Conservation (phyloP, 2,113 vertebrate species). For the Heptranchias perlo region DNA sequence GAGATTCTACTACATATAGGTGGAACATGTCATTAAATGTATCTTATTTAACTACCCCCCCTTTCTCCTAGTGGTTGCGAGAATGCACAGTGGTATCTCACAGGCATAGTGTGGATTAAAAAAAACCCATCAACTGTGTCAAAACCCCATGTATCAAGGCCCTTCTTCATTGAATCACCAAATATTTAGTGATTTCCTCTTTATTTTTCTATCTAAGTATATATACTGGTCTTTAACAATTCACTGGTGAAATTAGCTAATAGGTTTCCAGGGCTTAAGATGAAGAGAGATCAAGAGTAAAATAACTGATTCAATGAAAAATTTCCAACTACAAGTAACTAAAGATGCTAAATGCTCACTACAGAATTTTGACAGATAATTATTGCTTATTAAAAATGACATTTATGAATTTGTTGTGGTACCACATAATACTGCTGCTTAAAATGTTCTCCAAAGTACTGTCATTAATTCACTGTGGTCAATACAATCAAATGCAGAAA, state of each 20-base stretch:
- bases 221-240: background rate
- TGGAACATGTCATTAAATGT: background rate
- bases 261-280: background rate
- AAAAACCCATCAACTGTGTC: background rate
- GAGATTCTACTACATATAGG: too few species aligned
- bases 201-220: background rate
- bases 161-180: background rate
- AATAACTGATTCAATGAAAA: background rate
- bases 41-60: background rate
- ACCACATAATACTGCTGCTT: background rate
- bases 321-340: background rate
- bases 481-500: background rate
- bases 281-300: background rate
- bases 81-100: background rate
- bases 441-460: background rate
- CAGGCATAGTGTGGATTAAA: background rate
- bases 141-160: background rate
- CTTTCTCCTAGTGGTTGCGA: background rate
- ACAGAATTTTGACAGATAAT: background rate
- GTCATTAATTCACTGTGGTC: background rate
- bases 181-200: background rate
- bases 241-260: background rate
- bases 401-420: background rate
- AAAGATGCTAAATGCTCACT: background rate
- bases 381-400: background rate